A percentile compares a stretch with the other conserved stretches of the same genome.
Conservation (phyloP, 2,888 invertebrate genomes). For the Branchinecta sandiegonensis region DNA sequence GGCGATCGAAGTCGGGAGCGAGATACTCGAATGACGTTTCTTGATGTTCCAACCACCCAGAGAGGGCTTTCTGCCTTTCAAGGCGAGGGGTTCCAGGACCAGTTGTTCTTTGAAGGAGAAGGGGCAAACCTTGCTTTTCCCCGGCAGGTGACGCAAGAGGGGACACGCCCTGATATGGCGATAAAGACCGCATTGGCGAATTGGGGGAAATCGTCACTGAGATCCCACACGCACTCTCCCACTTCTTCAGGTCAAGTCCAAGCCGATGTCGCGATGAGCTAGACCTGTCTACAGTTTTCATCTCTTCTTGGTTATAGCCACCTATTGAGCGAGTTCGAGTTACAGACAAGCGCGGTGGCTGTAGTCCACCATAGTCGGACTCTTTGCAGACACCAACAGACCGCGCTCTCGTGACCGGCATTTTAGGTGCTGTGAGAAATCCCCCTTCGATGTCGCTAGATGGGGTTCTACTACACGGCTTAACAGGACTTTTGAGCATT, state of each 20-base stretch:
- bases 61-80: slow-evolving; percentile 23
- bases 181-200: slow-evolving; percentile 11
- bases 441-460: slow-evolving; percentile 7
- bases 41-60: slow-evolving; percentile 22
- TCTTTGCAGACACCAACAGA: slow-evolving; percentile 4
- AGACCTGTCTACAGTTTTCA: background rate
- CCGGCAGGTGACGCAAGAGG: background rate
- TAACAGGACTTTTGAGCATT: background rate
- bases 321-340: slow-evolving; percentile 15
- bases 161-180: slow-evolving; percentile 1
- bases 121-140: background rate
- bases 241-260: background rate
- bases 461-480: slow-evolving; percentile 13
- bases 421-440: slow-evolving; percentile 5
- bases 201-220: slow-evolving; percentile 6
- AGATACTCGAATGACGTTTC: slow-evolving; percentile 22
- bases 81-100: slow-evolving; percentile 22
- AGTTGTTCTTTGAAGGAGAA: slow-evolving; percentile 17
- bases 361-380: background rate
- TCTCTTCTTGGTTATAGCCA: slow-evolving; percentile 6
- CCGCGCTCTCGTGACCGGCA: slow-evolving; percentile 4
- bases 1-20: slow-evolving; percentile 20
- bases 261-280: background rate
- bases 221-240: slow-evolving; percentile 9
- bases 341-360: background rate